These are phyloP conservation scores for Lepisosteus osseus DNA, from an alignment of 2,113 vertebrate species.

Conservation along the genomic window DNA sequence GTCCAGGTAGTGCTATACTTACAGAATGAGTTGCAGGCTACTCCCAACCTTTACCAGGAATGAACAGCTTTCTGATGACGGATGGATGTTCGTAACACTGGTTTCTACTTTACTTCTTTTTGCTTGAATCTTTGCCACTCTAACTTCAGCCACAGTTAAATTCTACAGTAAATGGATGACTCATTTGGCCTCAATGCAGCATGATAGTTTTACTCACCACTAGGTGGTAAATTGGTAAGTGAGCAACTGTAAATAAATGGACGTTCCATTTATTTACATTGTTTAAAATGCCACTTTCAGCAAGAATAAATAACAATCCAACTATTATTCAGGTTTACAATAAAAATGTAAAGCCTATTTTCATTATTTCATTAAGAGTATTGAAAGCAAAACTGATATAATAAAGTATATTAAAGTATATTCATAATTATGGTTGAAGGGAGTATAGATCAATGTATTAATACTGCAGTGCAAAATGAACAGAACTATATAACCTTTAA, in stretches of 20 bases:
- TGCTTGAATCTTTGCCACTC: conserved; percentile 8
- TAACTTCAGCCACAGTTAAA: conserved; percentile 31
- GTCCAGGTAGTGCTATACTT: too few species aligned
- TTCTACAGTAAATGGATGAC: neutral
- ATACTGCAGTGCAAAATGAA: too few species aligned
- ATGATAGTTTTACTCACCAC: conserved; percentile 22
- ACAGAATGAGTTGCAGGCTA: too few species aligned
- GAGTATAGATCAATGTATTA: neutral
- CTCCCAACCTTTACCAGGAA: too few species aligned
- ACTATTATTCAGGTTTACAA: too few species aligned
- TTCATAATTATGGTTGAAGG: neutral
- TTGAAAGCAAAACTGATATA: too few species aligned
- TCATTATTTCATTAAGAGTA: too few species aligned
- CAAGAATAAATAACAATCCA: too few species aligned
- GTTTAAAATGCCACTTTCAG: too few species aligned
- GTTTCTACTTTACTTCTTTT: neutral
- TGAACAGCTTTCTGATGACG: too few species aligned
- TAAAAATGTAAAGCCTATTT: too few species aligned
- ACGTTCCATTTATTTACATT: too few species aligned
- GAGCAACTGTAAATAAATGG: conserved; percentile 18
- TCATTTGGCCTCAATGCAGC: conserved; percentile 17
- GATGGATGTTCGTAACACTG: neutral
- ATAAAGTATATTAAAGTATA: neutral
- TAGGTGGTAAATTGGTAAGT: conserved; percentile 28
- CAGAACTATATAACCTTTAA: neutral